Conservation (phyloP, 2,888 invertebrate genomes). For the Galerucella calmariensis region DNA sequence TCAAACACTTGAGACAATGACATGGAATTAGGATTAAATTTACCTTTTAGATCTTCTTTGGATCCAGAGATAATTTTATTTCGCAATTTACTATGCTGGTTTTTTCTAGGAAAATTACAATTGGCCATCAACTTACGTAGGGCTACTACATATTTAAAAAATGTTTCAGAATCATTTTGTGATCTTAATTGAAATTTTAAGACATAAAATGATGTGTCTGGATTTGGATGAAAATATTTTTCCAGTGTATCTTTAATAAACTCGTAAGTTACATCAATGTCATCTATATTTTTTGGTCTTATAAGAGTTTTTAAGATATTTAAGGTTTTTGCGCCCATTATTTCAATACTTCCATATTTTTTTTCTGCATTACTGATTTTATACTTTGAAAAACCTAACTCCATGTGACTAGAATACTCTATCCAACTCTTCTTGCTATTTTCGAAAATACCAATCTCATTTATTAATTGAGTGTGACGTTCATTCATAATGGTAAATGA, state of each 20-base stretch:
- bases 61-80: conserved; percentile 25
- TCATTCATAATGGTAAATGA: too few species aligned
- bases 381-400: conserved; percentile 22
- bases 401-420: conserved; percentile 32
- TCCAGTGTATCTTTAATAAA: conserved; percentile 29
- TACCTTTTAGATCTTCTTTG: conserved; percentile 16
- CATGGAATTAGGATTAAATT: conserved; percentile 25
- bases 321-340: conserved; percentile 26
- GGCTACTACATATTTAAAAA: conserved; percentile 33
- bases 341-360: conserved; percentile 30
- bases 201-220: conserved; percentile 23
- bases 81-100: conserved; percentile 23
- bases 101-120: conserved; percentile 26
- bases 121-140: conserved; percentile 37
- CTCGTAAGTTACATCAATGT: conserved; percentile 27
- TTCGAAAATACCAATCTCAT: conserved; percentile 36
- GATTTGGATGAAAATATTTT: conserved; percentile 35
- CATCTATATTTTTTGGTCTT: conserved; percentile 28
- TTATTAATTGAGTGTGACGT: conserved; percentile 3
- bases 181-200: conserved; percentile 31
- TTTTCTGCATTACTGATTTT: background rate
- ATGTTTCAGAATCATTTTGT: conserved; percentile 28
- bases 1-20: conserved; percentile 31
- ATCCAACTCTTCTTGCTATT: conserved; percentile 32
- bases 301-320: conserved; percentile 23